Evolutionary conservation across 2,113 vertebrate species (phyloP).

Genomic region (Paraplagusia blochii): DNA sequence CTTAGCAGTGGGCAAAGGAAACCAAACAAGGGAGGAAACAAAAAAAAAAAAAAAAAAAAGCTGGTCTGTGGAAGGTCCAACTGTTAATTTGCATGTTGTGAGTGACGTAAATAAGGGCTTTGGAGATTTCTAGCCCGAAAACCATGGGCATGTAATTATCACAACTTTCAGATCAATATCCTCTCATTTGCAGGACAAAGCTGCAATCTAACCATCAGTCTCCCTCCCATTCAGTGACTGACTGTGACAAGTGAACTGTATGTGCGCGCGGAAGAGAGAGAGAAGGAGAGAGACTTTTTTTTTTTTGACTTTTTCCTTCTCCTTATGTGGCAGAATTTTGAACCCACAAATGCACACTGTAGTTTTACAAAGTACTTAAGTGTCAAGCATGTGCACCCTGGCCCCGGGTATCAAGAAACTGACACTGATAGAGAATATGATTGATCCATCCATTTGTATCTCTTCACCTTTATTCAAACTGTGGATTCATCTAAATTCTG

Average conservation of each 20-base stretch:
- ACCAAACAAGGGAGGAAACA: conserved; percentile 6
- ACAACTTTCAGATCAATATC: conserved; percentile 54
- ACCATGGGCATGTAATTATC: conserved; percentile 58
- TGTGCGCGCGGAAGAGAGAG: conserved; percentile 11
- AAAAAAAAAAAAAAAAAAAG: no score
- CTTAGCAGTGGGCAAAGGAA: conserved; percentile 41
- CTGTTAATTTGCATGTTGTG: conserved; percentile 48
- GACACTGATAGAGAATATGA: conserved; percentile 56
- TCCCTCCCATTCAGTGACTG: conserved; percentile 29
- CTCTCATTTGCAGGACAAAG: conserved; percentile 58
- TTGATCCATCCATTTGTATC: conserved; percentile 60
- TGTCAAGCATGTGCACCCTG: conserved; percentile 52
- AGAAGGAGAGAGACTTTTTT: conserved; percentile 20
- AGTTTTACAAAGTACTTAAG: conserved; percentile 46
- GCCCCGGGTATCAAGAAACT: conserved; percentile 54
- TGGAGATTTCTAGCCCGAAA: conserved; percentile 38
- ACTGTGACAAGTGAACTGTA: conserved; percentile 50
- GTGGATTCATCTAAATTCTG: conserved; percentile 75
- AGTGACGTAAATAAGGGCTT: conserved; percentile 54
- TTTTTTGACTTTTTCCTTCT: conserved; percentile 27
- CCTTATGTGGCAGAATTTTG: conserved; percentile 33
- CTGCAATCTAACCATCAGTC: conserved; percentile 47
- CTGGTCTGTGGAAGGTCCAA: conserved; percentile 24
- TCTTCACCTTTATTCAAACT: conserved; percentile 66
- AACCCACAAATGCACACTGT: conserved; percentile 43